Conservation (phyloP, 2,888 invertebrate genomes). For the Ceratothoa steindachneri region DNA sequence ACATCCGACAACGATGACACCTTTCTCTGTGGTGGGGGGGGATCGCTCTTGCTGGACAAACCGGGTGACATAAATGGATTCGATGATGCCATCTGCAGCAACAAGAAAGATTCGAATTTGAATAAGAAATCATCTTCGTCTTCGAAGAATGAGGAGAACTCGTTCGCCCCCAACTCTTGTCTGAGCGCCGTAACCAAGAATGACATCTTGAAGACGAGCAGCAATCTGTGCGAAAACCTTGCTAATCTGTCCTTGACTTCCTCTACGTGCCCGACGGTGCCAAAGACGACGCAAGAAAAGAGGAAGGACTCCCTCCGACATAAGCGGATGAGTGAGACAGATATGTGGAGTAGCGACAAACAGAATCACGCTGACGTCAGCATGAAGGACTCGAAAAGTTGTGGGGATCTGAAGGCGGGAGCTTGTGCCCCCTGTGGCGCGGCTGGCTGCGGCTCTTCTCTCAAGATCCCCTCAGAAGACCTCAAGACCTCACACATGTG, state of each 20-base stretch:
- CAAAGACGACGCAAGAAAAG: background rate
- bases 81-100: background rate
- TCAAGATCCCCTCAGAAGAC: background rate
- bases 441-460: slow-evolving; percentile 55
- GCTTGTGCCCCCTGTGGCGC: background rate
- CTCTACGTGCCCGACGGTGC: background rate
- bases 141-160: background rate
- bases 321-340: slow-evolving; percentile 42
- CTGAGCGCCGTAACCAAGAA: background rate
- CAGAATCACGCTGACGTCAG: slow-evolving; percentile 30
- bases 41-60: background rate
- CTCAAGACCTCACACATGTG: slow-evolving; percentile 13
- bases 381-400: slow-evolving; percentile 45
- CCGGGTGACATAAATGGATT: background rate
- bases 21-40: background rate
- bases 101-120: background rate
- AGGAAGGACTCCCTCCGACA: slow-evolving; percentile 11
- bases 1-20: slow-evolving; percentile 20
- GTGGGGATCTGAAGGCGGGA: slow-evolving; percentile 40
- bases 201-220: slow-evolving; percentile 4
- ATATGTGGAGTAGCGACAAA: slow-evolving; percentile 22
- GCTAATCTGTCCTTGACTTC: slow-evolving; percentile 1
- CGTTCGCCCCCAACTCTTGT: background rate
- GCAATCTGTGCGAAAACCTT: background rate
- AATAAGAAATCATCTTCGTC: background rate